These are phyloP conservation scores for Beris morrisii DNA, from an alignment of 2,888 invertebrate species.

Conservation along the genomic window DNA sequence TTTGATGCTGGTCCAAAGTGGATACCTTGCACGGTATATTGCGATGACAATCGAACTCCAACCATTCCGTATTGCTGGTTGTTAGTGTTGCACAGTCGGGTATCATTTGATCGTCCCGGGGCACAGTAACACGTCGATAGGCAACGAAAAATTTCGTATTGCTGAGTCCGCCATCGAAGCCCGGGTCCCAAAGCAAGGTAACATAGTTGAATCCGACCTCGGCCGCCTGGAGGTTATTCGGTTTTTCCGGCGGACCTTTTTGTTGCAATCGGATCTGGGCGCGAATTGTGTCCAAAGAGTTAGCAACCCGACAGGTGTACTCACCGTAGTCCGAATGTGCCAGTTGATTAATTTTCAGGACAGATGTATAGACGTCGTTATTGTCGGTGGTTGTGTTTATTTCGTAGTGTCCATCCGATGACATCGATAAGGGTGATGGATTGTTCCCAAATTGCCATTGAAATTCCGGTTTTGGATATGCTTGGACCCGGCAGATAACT, in stretches of 20 bases:
- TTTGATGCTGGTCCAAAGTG: constrained; percentile 81
- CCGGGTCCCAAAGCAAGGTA: constrained; percentile 82
- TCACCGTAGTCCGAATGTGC: constrained; percentile 87
- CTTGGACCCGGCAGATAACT: constrained; percentile 85
- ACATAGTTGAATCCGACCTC: constrained; percentile 79
- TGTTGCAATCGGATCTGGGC: constrained; percentile 79
- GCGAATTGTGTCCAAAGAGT: constrained; percentile 75
- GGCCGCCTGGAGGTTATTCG: constrained; percentile 70
- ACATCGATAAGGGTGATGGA: constrained; percentile 72
- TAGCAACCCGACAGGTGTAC: constrained; percentile 85
- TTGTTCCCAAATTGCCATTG: constrained; percentile 86
- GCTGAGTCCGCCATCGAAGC: constrained; percentile 86
- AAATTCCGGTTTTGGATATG: constrained; percentile 90
- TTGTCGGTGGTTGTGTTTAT: constrained; percentile 79
- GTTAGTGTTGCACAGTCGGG: constrained; percentile 65
- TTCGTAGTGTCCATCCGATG: constrained; percentile 83
- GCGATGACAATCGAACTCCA: constrained; percentile 82
- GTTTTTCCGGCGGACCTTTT: constrained; percentile 85
- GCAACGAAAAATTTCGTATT: constrained; percentile 88
- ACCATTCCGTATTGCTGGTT: constrained; percentile 68
- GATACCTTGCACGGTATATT: constrained; percentile 88
- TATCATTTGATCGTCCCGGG: constrained; percentile 63
- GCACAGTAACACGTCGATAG: constrained; percentile 69
- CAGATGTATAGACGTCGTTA: constrained; percentile 83
- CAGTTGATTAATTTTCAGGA: constrained; percentile 72